Conservation (phyloP, 2,797 vertebrate genomes). For the Neopelma chrysocephalum region DNA sequence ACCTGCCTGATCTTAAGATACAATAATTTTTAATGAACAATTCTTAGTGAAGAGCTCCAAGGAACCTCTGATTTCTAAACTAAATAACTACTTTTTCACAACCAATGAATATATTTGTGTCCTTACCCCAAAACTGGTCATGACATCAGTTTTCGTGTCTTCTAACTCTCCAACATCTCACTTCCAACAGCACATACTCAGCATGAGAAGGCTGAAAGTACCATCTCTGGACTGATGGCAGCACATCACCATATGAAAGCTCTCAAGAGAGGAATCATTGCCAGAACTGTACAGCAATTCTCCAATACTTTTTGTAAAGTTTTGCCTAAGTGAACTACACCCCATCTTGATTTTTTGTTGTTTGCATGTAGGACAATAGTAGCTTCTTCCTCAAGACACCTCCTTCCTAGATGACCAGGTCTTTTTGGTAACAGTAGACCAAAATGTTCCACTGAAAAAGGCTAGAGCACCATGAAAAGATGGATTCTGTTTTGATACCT, state of each 20-base stretch:
- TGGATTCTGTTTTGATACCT: neutral
- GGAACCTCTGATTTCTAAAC: neutral
- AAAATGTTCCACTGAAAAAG: neutral
- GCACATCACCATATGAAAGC: neutral
- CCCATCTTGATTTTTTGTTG: neutral
- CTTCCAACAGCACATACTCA: neutral
- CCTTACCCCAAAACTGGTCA: neutral
- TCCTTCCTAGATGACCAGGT: neutral
- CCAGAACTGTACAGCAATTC: neutral
- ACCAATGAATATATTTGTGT: neutral
- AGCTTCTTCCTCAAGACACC: neutral
- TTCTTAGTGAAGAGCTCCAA: neutral
- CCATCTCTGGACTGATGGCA: neutral
- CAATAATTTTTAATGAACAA: neutral
- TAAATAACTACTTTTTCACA: neutral
- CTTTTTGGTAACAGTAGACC: neutral
- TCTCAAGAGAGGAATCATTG: neutral
- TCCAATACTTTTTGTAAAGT: neutral
- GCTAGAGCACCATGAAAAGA: neutral
- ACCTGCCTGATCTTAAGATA: neutral
- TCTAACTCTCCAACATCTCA: neutral
- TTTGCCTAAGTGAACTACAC: neutral
- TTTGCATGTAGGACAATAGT: neutral
- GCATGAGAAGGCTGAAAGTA: neutral
- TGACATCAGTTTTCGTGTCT: neutral